Base-by-base conservation (phyloP, 2,797 vertebrate species). In the Bradypodion ventrale region DNA sequence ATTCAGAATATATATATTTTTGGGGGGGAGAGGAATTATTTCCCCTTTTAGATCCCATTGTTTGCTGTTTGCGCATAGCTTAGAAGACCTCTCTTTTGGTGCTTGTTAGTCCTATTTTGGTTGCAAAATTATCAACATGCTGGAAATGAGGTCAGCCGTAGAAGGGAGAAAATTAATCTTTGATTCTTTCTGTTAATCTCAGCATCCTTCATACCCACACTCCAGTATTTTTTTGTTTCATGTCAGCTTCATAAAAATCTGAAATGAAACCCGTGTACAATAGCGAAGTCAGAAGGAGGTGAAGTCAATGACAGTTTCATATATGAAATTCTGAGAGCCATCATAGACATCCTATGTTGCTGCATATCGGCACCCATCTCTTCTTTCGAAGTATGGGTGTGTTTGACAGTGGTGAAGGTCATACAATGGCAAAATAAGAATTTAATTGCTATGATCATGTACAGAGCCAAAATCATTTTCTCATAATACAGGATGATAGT, bases 401-500 rank as follows among this genome's bases (percentile, higher is more conserved):
- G 12, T 2, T 80, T 65, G n/a, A 49, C 52, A 62, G 32, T 59
- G 27, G 65, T 49, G 21, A 56, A 69, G 60, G 29, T 52, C 15
- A 69, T 72, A 85, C 32, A 81, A 70, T 76, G 44, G 69, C 65
- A 85, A 56, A 40, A 19, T 52, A 81, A 76, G 27, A 81, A 65
- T 82, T 59, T 85, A 81, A 77, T 83, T 77, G 66, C 73, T 81
- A 81, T 70, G 40, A 81, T 76, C 32, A 81, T n/a, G 68, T 73
- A 81, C 74, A 76, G 76, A 81, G 63, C 49, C 16, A 70, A 69
- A 44, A 35, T 63, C 25, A 32, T 49, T 79, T 79, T 19, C 66
- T 85, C 74, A 68, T 76, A 60, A 62, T n/a, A 70, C 69, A 76
- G 69, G 42, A 44, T 75, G 40, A 56, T 81, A 60, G 52, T 76